Evolutionary conservation across 2,797 vertebrate species (phyloP).

Genomic region (Cyclopterus lumpus): DNA sequence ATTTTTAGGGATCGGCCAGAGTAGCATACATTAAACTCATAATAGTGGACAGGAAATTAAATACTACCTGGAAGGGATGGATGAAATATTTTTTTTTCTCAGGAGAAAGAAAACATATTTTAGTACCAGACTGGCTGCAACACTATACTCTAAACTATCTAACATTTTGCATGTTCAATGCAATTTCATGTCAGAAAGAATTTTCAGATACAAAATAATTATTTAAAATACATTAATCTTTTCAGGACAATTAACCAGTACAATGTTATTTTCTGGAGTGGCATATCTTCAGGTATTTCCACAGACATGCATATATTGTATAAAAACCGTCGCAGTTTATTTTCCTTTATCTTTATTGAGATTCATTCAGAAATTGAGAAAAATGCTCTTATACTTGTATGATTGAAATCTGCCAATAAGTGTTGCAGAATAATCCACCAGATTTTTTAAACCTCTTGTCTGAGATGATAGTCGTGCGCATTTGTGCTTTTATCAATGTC

Average conservation of each 20-base stretch:
- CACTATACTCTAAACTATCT: neutral
- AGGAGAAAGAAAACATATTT: neutral
- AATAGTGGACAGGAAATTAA: neutral
- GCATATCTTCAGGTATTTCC: neutral
- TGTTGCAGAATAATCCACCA: neutral
- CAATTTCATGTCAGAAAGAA: too few species aligned
- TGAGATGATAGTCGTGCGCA: neutral
- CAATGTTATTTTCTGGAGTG: neutral
- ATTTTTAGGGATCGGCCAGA: neutral
- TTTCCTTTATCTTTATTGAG: neutral
- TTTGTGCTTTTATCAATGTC: constrained; percentile 3
- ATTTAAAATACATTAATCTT: neutral
- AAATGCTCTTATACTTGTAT: neutral
- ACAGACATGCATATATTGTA: neutral
- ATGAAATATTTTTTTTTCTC: neutral
- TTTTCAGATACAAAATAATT: neutral
- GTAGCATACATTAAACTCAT: neutral
- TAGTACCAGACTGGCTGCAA: neutral
- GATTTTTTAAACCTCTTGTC: constrained; percentile 14
- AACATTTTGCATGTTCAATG: neutral
- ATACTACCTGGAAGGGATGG: neutral
- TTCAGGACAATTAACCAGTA: neutral
- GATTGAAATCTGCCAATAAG: neutral
- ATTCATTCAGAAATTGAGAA: neutral
- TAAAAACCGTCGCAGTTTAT: neutral